These are phyloP conservation scores for Euura lappo DNA, from an alignment of 1,140 invertebrate genomes.

Conservation along the genomic window DNA sequence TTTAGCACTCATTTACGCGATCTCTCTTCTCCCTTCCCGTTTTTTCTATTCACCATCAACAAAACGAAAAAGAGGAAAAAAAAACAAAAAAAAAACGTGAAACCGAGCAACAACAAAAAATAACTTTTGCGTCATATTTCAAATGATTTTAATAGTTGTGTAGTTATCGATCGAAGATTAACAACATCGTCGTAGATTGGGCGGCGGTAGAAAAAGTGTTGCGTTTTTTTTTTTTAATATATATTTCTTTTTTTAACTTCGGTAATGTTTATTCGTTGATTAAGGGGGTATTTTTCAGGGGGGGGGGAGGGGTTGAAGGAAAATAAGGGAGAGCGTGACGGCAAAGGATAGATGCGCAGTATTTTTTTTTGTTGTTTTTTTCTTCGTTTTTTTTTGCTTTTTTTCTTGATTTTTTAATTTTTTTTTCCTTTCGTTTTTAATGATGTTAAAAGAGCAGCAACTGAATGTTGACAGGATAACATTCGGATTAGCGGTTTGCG, in stretches of 20 bases:
- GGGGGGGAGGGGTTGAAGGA: too few species aligned
- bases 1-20: neutral
- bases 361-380: slow-evolving; percentile 12
- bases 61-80: too few species aligned
- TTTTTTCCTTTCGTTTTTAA: slow-evolving; percentile 34
- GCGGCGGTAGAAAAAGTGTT: slow-evolving; percentile 25
- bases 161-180: slow-evolving; percentile 7
- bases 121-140: too few species aligned
- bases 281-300: slow-evolving; percentile 15
- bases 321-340: too few species aligned
- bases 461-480: slow-evolving; percentile 52
- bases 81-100: too few species aligned
- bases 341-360: neutral
- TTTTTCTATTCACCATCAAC: neutral
- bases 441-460: slow-evolving; percentile 59
- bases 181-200: slow-evolving; percentile 33
- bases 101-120: too few species aligned
- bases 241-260: too few species aligned
- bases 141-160: too few species aligned
- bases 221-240: slow-evolving; percentile 18
- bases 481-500: slow-evolving; percentile 76
- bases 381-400: slow-evolving; percentile 15
- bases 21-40: neutral
- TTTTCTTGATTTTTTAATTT: slow-evolving; percentile 23
- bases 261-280: slow-evolving; percentile 28